Percentiles rank a stretch among this genome's conserved stretches.
Conservation (phyloP, 2,113 vertebrate genomes). For the Pteronura brasiliensis region DNA sequence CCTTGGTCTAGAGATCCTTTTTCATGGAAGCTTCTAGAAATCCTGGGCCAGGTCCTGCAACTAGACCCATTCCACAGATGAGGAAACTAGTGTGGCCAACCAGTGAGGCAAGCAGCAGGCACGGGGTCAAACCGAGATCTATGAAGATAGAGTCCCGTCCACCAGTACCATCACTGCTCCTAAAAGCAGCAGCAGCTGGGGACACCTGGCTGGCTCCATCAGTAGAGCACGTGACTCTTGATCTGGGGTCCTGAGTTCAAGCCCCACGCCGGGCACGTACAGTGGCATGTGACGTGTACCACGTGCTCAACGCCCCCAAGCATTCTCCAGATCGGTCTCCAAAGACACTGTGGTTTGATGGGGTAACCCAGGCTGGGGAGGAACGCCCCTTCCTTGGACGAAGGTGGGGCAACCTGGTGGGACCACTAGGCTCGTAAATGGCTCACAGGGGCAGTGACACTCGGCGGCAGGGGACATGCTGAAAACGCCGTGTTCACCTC, state of each 20-base stretch:
- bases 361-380: neutral
- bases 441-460: neutral
- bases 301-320: rapidly evolving
- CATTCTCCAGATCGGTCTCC: neutral
- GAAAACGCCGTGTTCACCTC: neutral
- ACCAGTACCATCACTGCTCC: neutral
- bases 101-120: neutral
- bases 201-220: neutral
- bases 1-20: neutral
- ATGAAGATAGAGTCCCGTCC: neutral
- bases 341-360: neutral
- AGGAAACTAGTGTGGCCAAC: neutral
- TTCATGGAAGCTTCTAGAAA: neutral
- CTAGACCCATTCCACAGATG: neutral
- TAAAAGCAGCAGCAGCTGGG: neutral
- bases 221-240: neutral
- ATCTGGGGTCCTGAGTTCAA: neutral
- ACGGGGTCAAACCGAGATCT: neutral
- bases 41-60: neutral
- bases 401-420: neutral
- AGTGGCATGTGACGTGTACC: no score
- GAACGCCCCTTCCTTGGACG: neutral
- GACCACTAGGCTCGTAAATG: neutral
- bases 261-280: neutral
- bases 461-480: neutral